Percentiles rank a stretch among this genome's conserved stretches.
These are phyloP conservation scores for Vombatus ursinus DNA, from an alignment of 2,113 vertebrate genomes.

Conservation along the genomic window DNA sequence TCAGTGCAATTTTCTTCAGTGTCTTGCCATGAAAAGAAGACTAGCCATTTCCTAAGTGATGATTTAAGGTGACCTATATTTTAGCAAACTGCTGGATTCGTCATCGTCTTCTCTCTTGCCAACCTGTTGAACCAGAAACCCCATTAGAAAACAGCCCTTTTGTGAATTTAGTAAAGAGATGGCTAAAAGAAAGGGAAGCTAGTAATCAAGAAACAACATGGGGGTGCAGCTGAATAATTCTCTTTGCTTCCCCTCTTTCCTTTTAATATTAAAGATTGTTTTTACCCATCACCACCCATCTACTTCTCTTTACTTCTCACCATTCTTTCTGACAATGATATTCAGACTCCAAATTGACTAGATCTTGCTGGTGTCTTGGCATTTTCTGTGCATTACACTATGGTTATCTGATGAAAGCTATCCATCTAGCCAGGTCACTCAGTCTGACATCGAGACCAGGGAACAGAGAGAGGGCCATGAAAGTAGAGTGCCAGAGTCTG, in stretches of 20 bases:
- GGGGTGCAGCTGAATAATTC: neutral
- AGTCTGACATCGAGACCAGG: neutral
- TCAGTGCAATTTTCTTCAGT: conserved; percentile 82
- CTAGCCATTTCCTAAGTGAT: conserved; percentile 81
- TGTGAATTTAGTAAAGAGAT: conserved; percentile 37
- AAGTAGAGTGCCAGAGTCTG: neutral
- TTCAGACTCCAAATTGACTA: neutral
- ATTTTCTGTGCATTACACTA: neutral
- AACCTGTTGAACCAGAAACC: conserved; percentile 71
- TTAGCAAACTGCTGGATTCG: conserved; percentile 79
- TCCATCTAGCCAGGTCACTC: neutral
- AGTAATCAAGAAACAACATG: neutral
- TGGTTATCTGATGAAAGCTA: conserved; percentile 6
- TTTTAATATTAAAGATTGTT: neutral
- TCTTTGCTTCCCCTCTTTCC: neutral
- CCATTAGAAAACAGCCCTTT: conserved; percentile 39
- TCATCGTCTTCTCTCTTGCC: conserved; percentile 71
- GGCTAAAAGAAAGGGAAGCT: conserved; percentile 62
- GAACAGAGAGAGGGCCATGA: neutral
- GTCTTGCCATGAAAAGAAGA: conserved; percentile 81
- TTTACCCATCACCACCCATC: neutral
- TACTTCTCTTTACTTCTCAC: neutral
- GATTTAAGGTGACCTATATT: conserved; percentile 82
- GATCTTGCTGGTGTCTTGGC: neutral
- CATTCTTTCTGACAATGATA: neutral